These are phyloP conservation scores for Bambusicola thoracicus DNA, from an alignment of 2,113 vertebrate species.

Conservation along the genomic window DNA sequence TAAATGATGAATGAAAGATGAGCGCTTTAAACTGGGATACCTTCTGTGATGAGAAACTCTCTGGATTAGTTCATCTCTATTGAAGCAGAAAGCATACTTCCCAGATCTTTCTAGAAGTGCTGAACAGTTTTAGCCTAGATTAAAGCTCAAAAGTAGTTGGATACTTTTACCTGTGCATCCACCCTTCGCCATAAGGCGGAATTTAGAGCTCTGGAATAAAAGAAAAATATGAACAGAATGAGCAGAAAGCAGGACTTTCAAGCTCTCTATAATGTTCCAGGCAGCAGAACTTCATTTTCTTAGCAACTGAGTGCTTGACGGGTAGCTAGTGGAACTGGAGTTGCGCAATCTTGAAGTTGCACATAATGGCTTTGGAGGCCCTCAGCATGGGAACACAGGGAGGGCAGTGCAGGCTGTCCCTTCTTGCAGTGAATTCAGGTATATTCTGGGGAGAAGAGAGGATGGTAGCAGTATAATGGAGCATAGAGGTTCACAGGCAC, in stretches of 20 bases:
- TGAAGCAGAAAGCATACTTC: conserved; percentile 19
- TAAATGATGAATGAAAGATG: conserved; percentile 21
- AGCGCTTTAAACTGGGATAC: not conserved
- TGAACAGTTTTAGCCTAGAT: not conserved
- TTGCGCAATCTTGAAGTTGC: not conserved
- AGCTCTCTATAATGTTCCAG: not conserved
- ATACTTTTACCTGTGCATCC: not conserved
- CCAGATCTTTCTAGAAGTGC: not conserved
- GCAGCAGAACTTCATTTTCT: not conserved
- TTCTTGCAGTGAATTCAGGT: not conserved
- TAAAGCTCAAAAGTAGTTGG: not conserved
- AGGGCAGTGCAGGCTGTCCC: not conserved
- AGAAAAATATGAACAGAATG: not conserved
- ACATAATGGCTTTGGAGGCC: not conserved
- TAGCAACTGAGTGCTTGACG: not conserved
- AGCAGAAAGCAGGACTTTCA: not conserved
- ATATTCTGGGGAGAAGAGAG: not conserved
- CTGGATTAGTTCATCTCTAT: conserved; percentile 16
- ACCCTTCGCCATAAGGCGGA: not conserved
- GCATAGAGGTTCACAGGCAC: not conserved
- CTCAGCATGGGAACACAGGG: not conserved
- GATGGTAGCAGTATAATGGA: not conserved
- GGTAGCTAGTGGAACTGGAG: not conserved
- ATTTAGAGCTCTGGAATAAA: not conserved
- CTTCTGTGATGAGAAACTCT: not conserved